These are phyloP conservation scores for Ormyrus nitidulus DNA, from an alignment of 2,888 invertebrate species.

Conservation along the genomic window DNA sequence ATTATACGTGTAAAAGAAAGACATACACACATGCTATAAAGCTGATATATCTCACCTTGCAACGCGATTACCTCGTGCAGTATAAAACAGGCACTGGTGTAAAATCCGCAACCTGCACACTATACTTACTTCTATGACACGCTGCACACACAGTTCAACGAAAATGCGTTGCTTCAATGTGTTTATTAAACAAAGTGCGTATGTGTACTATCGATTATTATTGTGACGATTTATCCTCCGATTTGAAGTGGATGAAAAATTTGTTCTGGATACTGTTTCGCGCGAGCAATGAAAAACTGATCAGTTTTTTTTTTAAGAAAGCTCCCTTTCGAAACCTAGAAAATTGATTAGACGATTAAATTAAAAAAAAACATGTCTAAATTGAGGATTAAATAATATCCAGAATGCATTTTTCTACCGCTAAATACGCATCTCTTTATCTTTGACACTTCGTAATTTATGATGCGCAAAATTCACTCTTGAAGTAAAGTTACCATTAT, in stretches of 20 bases:
- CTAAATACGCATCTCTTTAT: background rate
- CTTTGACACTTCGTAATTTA: background rate
- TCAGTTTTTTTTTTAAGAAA: too few species aligned
- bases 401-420: conserved; percentile 2
- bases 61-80: conserved; percentile 41
- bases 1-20: conserved; percentile 24
- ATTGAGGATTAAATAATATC: background rate
- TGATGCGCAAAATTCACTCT: background rate
- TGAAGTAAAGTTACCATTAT: background rate
- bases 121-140: conserved; percentile 26
- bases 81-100: background rate
- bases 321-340: background rate
- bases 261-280: conserved; percentile 8
- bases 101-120: conserved; percentile 3
- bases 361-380: background rate
- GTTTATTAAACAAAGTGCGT: conserved; percentile 18
- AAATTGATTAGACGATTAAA: background rate
- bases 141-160: background rate
- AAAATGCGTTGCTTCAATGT: conserved; percentile 30
- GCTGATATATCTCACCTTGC: conserved; percentile 38
- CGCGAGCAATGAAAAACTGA: too few species aligned
- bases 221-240: conserved; percentile 23
- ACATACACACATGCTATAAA: background rate
- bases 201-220: conserved; percentile 26
- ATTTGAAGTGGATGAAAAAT: conserved; percentile 3